phyloP scores from a whole-genome alignment of 2,797 vertebrate genomes.

The Cryptoprocta ferox region DNA sequence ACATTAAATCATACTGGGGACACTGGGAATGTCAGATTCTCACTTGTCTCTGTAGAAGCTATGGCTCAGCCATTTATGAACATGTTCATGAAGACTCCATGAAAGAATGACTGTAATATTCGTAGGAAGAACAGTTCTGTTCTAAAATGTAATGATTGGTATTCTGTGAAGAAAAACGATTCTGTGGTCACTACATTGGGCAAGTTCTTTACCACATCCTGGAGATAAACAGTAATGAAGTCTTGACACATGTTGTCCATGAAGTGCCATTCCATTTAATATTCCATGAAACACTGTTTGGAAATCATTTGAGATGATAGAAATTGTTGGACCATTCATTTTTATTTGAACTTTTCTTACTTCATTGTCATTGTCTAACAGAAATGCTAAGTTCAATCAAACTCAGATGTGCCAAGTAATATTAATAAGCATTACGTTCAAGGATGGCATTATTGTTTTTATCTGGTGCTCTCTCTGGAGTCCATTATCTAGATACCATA shows the following conservation, averaged over 20 bases:
- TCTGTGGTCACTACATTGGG: not conserved
- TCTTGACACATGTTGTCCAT: not conserved
- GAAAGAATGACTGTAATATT: not conserved
- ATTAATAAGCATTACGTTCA: not conserved
- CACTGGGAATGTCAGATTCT: not conserved
- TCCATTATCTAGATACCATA: not conserved
- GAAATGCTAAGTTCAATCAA: not conserved
- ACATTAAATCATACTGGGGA: not conserved
- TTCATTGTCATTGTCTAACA: conserved; percentile 5
- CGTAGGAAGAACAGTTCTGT: not conserved
- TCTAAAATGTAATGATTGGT: not conserved
- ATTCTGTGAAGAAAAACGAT: not conserved
- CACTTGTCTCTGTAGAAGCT: not conserved
- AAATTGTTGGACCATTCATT: not conserved
- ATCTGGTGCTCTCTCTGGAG: not conserved
- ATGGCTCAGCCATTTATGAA: not conserved
- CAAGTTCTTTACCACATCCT: not conserved
- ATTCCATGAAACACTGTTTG: not conserved
- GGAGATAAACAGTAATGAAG: not conserved
- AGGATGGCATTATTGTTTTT: not conserved
- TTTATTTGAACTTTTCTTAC: not conserved
- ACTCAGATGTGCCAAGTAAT: not conserved
- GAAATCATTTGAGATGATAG: not conserved
- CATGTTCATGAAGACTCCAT: not conserved
- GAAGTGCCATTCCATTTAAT: not conserved